A percentile compares a stretch with the other conserved stretches of the same genome.
These are phyloP conservation scores for Andrena praecox DNA, from an alignment of 2,888 invertebrate genomes.

Conservation along the genomic window DNA sequence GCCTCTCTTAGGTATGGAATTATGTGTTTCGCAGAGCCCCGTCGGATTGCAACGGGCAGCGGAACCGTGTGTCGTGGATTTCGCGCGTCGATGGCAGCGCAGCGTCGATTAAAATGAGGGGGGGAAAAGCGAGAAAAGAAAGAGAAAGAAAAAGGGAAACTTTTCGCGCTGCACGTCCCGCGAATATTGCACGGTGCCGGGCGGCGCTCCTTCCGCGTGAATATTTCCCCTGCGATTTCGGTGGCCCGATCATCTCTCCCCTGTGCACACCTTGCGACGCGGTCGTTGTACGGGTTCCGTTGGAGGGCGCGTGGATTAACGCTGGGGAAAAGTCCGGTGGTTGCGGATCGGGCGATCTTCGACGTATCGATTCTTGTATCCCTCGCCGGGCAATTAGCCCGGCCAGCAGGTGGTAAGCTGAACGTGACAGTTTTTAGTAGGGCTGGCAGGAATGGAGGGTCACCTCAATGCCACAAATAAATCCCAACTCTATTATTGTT, in stretches of 20 bases:
- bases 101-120: background rate
- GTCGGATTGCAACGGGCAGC: constrained; percentile 42
- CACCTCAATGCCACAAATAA: constrained; percentile 80
- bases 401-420: constrained; percentile 79
- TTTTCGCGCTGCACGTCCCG: background rate
- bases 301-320: background rate
- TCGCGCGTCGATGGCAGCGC: background rate
- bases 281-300: background rate
- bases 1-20: constrained; percentile 59
- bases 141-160: background rate
- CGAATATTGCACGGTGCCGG: background rate
- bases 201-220: background rate
- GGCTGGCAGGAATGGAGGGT: constrained; percentile 73
- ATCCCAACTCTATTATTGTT: constrained; percentile 73
- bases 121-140: background rate
- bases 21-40: constrained; percentile 68
- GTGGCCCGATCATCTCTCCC: background rate
- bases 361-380: constrained; percentile 68
- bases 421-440: constrained; percentile 80
- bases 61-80: constrained; percentile 11
- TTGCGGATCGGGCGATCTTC: constrained; percentile 28
- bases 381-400: constrained; percentile 75
- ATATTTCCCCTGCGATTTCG: background rate
- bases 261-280: background rate
- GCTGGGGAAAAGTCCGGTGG: background rate